Conservation (phyloP, 35 echinoderm and acorn worm genomes). For the Anneissia japonica region DNA sequence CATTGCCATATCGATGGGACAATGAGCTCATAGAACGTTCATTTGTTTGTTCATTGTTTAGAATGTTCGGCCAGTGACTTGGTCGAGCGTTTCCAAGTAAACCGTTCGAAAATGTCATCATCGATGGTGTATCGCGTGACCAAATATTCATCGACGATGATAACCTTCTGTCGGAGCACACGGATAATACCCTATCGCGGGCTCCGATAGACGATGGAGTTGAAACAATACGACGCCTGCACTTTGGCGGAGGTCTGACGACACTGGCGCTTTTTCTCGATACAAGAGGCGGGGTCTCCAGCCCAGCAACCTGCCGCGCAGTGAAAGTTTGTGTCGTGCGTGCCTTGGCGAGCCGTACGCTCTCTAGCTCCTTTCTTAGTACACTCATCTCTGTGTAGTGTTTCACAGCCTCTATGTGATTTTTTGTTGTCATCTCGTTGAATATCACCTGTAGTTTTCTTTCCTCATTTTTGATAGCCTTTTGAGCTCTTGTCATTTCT, state of each 20-base stretch:
- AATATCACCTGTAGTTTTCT: neutral
- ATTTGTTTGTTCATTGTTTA: neutral
- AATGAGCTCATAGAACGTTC: neutral
- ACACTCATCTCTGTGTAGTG: neutral
- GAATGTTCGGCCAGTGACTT: neutral
- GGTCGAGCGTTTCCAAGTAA: neutral
- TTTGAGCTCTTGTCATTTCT: neutral
- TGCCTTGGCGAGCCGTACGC: neutral
- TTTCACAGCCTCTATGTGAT: neutral
- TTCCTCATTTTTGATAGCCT: neutral
- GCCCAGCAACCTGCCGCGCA: neutral
- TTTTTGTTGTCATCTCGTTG: neutral
- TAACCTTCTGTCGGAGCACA: too few relatives aligned
- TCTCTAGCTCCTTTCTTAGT: neutral
- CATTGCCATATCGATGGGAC: neutral
- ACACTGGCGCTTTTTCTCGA: neutral
- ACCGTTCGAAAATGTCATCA: neutral
- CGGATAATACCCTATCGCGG: too few relatives aligned
- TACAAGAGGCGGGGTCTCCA: neutral
- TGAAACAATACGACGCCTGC: neutral
- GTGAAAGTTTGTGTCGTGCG: neutral
- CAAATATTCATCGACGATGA: too few relatives aligned
- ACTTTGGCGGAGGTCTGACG: neutral
- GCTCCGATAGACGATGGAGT: neutral
- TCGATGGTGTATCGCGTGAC: too few relatives aligned